Percentiles rank a stretch among this genome's conserved stretches.
Evolutionary conservation across 2,113 vertebrate genomes (phyloP).

Genomic region (Pelecanoides urinatrix): DNA sequence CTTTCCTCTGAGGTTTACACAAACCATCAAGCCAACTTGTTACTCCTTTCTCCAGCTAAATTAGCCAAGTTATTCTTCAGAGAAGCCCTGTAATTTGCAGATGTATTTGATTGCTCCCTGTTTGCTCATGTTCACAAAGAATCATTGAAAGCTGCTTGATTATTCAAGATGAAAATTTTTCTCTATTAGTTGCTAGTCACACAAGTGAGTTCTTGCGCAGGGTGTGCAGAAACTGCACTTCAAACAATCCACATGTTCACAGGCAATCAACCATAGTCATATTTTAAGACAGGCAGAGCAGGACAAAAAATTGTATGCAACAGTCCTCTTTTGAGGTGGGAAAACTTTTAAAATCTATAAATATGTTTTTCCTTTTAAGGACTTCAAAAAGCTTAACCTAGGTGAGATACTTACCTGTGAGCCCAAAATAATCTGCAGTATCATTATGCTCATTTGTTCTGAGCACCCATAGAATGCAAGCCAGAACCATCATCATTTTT

Average conservation of each 20-base stretch:
- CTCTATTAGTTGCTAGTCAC: not conserved
- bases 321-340: not conserved
- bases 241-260: not conserved
- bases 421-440: not conserved
- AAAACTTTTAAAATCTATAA: not conserved
- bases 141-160: not conserved
- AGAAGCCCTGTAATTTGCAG: not conserved
- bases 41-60: not conserved
- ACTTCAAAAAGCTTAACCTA: not conserved
- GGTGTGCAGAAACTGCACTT: not conserved
- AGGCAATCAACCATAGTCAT: not conserved
- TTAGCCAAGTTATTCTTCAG: not conserved
- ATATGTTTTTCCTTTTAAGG: not conserved
- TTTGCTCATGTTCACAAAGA: not conserved
- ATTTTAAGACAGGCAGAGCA: not conserved
- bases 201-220: not conserved
- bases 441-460: not conserved
- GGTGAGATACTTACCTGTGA: not conserved
- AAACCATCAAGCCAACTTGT: not conserved
- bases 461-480: not conserved
- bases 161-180: not conserved
- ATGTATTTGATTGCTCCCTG: not conserved
- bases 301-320: not conserved
- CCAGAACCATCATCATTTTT: not conserved
- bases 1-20: not conserved